Evolutionary conservation across 2,797 vertebrate genomes (phyloP), one percentile per base, ranked within the genome.

Genomic region (Gorsachius magnificus): DNA sequence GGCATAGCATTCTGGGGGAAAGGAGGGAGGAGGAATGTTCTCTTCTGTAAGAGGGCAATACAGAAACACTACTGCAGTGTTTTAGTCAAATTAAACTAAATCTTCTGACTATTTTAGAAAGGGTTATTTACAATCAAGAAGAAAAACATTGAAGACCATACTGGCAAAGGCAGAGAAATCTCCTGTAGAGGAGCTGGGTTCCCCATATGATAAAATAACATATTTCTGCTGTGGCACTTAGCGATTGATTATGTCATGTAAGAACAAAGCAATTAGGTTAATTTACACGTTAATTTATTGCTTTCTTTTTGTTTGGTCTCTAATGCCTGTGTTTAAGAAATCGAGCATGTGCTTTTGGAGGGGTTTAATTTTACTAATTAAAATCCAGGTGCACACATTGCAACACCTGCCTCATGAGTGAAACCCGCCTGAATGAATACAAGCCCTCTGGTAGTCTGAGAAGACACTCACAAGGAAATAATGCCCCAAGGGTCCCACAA

Each of bases 261-360:
- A 92, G 71, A 93, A 66, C 31, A 95, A 96, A 91, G 58, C 68
- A 90, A 77, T 97, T 85, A 95, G 56, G 53, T 81, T 95, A 91
- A 95, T 96, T 95, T 89, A 63, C 77, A 85, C 64, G 57, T 80
- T 94, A 94, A 68, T 82, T 93, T 90, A 75, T 92, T 91, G 38
- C 43, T 89, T 96, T 87, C 53, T 72, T 85, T 93, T 78, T 72
- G 38, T 93, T 92, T 92, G 64, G 63, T 89, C 83, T 88, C 60
- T 87, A 83, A 63, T 75, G 56, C 43, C 25, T 93, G 91, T 77
- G 43, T 88, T 89, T 77, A 54, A 92, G 87, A 91, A 93, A 86
- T 21, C 0, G 4, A 77, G 22, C 13, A 20, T 36, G 41, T 70
- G 41, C 43, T 85, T 54, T 65, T 92, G 53, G 57, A 71, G 31